Evolutionary conservation across 2,113 vertebrate genomes (phyloP).

Genomic region (Marmota flaviventris): DNA sequence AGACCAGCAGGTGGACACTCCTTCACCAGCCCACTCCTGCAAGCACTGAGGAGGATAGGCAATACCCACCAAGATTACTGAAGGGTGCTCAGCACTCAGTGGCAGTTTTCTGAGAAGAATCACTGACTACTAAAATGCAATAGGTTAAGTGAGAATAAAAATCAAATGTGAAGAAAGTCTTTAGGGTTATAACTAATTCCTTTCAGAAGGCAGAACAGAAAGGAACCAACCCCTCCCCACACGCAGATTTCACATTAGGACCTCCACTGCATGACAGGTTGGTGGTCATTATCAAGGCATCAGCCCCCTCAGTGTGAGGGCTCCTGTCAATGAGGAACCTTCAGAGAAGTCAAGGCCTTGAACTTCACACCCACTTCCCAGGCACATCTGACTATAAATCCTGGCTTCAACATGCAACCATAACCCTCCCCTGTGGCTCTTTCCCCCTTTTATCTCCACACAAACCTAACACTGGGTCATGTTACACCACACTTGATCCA

Average conservation of each 20-base stretch:
- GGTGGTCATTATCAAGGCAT: neutral
- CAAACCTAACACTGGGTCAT: neutral
- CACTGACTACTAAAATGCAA: neutral
- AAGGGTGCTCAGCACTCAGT: neutral
- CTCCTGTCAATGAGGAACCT: neutral
- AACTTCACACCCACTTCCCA: neutral
- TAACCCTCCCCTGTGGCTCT: neutral
- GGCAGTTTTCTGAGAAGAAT: neutral
- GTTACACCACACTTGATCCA: slow-evolving; percentile 55
- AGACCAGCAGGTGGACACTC: neutral
- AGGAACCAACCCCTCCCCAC: neutral
- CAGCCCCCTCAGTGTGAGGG: neutral
- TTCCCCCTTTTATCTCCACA: neutral
- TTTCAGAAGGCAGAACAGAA: neutral
- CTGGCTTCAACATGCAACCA: neutral
- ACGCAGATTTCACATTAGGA: neutral
- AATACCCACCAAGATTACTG: neutral
- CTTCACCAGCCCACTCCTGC: neutral
- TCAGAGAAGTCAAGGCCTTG: neutral
- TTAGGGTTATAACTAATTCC: neutral
- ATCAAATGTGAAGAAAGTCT: neutral
- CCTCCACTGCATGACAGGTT: neutral
- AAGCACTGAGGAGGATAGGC: neutral
- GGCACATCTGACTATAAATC: neutral
- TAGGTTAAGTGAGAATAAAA: neutral